Conservation (phyloP, 2,888 invertebrate genomes). For the Noctuana brunneofusca region DNA sequence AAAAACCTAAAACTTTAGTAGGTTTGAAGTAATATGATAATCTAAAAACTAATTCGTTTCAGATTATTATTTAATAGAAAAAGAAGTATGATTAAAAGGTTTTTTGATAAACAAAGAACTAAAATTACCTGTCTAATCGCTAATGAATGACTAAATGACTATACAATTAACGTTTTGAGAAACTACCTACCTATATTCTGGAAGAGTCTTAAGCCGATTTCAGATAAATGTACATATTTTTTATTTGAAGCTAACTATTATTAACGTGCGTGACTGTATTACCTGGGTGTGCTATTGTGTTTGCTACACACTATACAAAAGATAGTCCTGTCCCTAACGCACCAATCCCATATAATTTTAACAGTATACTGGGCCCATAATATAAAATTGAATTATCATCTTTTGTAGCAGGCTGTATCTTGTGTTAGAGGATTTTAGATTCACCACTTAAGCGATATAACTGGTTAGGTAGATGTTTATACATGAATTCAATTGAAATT, state of each 20-base stretch:
- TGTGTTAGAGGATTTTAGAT: slow-evolving; percentile 11
- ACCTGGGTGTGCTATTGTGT: slow-evolving; percentile 59
- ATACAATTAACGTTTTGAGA: neutral
- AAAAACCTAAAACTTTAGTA: neutral
- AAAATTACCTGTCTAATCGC: too few species aligned
- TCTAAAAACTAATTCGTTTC: neutral
- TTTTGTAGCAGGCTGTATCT: slow-evolving; percentile 16
- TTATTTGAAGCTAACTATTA: neutral
- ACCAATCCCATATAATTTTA: slow-evolving; percentile 61
- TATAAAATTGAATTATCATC: slow-evolving; percentile 41
- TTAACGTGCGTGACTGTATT: slow-evolving; percentile 59
- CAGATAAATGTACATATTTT: neutral
- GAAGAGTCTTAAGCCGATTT: neutral
- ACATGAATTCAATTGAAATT: slow-evolving; percentile 20
- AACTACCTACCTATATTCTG: neutral
- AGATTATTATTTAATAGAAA: too few species aligned
- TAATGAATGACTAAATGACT: neutral
- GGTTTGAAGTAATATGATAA: neutral
- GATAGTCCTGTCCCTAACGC: slow-evolving; percentile 52
- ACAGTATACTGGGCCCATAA: slow-evolving; percentile 49
- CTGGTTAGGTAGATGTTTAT: slow-evolving; percentile 1
- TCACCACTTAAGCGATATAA: slow-evolving; percentile 4
- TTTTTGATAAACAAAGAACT: too few species aligned
- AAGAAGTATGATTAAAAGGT: too few species aligned
- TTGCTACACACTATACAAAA: slow-evolving; percentile 49